A percentile compares a stretch with the other conserved stretches of the same genome.
These are phyloP conservation scores for Rhodeus uyekii DNA, from an alignment of 2,797 vertebrate species.

Conservation along the genomic window DNA sequence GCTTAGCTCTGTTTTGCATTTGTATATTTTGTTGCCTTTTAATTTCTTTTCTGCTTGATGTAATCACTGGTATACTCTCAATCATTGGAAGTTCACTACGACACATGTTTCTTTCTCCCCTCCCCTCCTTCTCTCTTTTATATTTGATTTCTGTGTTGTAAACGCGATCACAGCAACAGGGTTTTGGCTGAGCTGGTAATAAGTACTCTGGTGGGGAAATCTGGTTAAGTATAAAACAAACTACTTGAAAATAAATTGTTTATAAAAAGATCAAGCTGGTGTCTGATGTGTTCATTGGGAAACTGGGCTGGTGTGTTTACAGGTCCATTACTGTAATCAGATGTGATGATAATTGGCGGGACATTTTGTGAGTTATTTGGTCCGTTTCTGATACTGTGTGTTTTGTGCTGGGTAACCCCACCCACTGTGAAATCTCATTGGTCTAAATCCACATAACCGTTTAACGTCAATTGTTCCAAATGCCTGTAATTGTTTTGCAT, in stretches of 20 bases:
- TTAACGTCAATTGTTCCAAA: neutral
- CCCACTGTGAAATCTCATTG: neutral
- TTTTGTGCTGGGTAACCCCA: neutral
- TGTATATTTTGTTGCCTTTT: constrained; percentile 59
- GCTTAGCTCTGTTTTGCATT: constrained; percentile 66
- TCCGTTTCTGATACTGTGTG: neutral
- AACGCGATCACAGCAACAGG: constrained; percentile 55
- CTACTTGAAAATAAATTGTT: constrained; percentile 65
- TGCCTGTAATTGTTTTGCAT: neutral
- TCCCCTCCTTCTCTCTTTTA: constrained; percentile 10
- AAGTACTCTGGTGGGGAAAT: constrained; percentile 60
- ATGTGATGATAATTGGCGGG: neutral
- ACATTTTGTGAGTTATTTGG: neutral
- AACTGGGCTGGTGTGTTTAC: neutral
- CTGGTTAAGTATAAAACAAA: constrained; percentile 57
- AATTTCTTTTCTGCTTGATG: constrained; percentile 48
- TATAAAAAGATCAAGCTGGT: constrained; percentile 51
- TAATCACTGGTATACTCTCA: constrained; percentile 40
- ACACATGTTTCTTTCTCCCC: neutral
- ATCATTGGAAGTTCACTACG: constrained; percentile 46
- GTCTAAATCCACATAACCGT: neutral
- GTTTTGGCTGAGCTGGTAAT: constrained; percentile 61
- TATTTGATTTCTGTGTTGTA: constrained; percentile 55
- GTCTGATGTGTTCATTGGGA: neutral
- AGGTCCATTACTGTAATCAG: neutral